Percentiles rank a stretch among this genome's conserved stretches.
These are phyloP conservation scores for Numida meleagris DNA, from an alignment of 2,113 vertebrate genomes.

Conservation along the genomic window DNA sequence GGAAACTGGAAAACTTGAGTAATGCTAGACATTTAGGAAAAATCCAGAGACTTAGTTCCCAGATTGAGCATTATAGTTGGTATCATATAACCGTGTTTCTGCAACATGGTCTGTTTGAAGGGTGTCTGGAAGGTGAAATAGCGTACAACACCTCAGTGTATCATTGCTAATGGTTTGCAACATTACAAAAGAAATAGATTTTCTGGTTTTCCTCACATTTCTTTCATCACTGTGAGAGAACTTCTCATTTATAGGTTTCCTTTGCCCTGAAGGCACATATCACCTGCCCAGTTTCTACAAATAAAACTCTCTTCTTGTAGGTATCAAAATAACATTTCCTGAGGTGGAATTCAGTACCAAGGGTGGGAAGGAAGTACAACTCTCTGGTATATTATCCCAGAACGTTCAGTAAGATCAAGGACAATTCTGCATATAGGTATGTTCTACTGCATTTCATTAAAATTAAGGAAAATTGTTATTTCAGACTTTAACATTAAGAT, in stretches of 20 bases:
- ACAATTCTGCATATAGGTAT: not conserved
- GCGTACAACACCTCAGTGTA: not conserved
- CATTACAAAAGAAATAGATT: not conserved
- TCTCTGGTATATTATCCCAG: not conserved
- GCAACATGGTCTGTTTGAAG: not conserved
- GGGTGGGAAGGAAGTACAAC: not conserved
- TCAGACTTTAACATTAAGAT: not conserved
- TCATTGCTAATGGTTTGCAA: not conserved
- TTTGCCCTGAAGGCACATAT: not conserved
- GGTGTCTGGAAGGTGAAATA: not conserved
- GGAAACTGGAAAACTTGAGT: not conserved
- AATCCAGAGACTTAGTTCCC: not conserved
- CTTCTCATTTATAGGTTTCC: not conserved
- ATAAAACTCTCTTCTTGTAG: not conserved
- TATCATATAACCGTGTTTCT: not conserved
- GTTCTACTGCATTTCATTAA: slow-evolving; percentile 1
- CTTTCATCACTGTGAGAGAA: not conserved
- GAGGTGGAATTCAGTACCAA: not conserved
- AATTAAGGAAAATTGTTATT: slow-evolving; percentile 10
- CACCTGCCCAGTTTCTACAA: not conserved
- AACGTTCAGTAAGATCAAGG: slow-evolving; percentile 35
- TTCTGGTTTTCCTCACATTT: not conserved
- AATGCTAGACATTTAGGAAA: not conserved
- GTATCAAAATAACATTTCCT: slow-evolving; percentile 11
- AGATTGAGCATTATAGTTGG: not conserved